Evolutionary conservation across 2,113 vertebrate genomes (phyloP).

Genomic region (human (Homo sapiens)): DNA sequence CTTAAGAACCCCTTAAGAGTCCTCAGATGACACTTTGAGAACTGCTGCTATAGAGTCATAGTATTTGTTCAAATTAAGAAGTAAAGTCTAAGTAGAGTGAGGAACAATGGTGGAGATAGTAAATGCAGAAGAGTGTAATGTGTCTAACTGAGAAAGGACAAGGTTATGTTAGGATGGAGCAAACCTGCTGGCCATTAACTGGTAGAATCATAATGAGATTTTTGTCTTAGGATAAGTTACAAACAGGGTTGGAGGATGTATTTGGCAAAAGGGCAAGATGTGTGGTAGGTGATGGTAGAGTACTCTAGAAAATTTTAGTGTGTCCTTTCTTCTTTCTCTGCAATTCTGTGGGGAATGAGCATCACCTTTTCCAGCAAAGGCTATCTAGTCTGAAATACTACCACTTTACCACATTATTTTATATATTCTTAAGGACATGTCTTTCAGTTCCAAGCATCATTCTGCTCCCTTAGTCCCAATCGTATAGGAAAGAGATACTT

Average conservation of each 20-base stretch:
- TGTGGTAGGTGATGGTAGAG: not conserved
- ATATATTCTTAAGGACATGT: not conserved
- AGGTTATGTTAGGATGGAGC: not conserved
- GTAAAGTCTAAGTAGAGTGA: not conserved
- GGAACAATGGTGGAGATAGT: not conserved
- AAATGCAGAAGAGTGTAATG: not conserved
- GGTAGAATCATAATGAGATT: not conserved
- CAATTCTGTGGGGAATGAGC: not conserved
- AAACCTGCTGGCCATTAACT: not conserved
- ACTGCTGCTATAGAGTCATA: not conserved
- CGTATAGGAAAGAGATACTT: not conserved
- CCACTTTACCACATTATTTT: not conserved
- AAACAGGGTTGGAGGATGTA: not conserved
- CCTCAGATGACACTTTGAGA: not conserved
- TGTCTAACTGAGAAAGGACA: not conserved
- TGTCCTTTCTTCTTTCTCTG: not conserved
- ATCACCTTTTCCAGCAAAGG: not conserved
- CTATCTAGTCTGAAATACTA: not conserved
- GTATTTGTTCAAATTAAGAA: not conserved
- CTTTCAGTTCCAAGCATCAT: not conserved
- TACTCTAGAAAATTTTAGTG: not conserved
- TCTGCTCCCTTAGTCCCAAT: not conserved
- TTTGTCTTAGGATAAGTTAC: not conserved
- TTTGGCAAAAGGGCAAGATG: not conserved
- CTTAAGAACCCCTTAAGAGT: not conserved